Evolutionary conservation across 2,113 vertebrate genomes (phyloP).

Genomic region (Bagarius yarrelli): DNA sequence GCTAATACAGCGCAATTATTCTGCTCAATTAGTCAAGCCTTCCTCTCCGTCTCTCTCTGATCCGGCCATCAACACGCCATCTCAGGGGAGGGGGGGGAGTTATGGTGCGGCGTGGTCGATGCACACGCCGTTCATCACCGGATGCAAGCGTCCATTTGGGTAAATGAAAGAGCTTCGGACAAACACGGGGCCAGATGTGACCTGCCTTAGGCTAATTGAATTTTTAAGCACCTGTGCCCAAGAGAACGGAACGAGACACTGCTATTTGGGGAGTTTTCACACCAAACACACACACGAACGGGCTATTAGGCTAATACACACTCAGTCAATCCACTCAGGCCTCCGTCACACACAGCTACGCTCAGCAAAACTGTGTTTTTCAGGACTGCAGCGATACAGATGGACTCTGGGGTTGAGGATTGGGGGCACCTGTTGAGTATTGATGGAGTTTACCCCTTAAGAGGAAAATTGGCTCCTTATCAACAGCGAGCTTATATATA

Average conservation of each 20-base stretch:
- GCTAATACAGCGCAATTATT: slow-evolving; percentile 71
- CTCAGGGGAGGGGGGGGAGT: slow-evolving; percentile 81
- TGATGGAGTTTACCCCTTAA: no score
- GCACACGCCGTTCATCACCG: slow-evolving; percentile 80
- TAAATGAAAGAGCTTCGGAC: slow-evolving; percentile 82
- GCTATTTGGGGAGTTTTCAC: slow-evolving; percentile 76
- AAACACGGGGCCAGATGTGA: slow-evolving; percentile 85
- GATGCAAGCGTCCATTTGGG: slow-evolving; percentile 79
- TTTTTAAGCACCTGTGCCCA: slow-evolving; percentile 68
- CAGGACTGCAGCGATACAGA: neutral
- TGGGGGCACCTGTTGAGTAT: no score
- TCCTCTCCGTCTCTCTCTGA: slow-evolving; percentile 25
- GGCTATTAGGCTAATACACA: neutral
- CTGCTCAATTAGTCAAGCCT: slow-evolving; percentile 76
- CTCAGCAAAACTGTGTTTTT: neutral
- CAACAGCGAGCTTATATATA: no score
- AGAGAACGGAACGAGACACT: slow-evolving; percentile 71
- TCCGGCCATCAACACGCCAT: slow-evolving; percentile 78
- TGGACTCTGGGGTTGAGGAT: neutral
- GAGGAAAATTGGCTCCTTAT: no score
- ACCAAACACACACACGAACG: slow-evolving; percentile 41
- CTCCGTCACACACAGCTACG: neutral
- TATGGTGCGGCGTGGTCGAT: slow-evolving; percentile 83
- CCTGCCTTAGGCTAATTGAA: slow-evolving; percentile 82
- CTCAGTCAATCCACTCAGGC: slow-evolving; percentile 1